Evolutionary conservation across 1,140 invertebrate genomes (phyloP), one percentile per base, ranked within the genome.

Genomic region (Neodiprion fabricii): DNA sequence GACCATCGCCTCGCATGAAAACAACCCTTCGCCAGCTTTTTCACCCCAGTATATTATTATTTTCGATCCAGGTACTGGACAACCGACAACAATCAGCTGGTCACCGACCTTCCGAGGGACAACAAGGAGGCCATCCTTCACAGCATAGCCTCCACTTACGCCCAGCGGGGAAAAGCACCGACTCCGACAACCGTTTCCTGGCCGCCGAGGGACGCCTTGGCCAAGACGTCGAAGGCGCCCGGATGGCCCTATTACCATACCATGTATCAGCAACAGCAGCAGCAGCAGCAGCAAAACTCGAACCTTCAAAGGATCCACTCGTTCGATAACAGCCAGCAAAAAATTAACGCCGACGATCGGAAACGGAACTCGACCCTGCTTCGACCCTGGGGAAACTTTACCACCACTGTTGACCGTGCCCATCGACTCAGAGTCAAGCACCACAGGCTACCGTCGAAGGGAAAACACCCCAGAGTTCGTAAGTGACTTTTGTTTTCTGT

Each of bases 121-220:
- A 92, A 94, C 82, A 93, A 94, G 81, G 91, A 93, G 48, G 93
- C 93, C 14, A 90, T 95, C 71, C 86, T 93, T 78, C 91, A 94
- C 83, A 94, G 92, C 82, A 93, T 95, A 72, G 93, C 92, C 1
- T 90, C 92, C 7, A 91, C 92, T 9, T 93, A 94, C 83, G 82
- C 84, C 67, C 79, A 86, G 61, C 84, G 90, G 88, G 85, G 90
- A 80, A 81, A 86, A 84, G 75, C 81, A 49, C 83, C 80, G 71
- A 86, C 84, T 5, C 79, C 80, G 53, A 81, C 81, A 0, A 72
- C 76, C 1, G 53, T n/a, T 9, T 77, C 78, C 0, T 72, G 67
- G 67, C 67, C 14, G 17, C 74, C 61, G 73, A 70, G 53, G 72
- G 68, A 1, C 49, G 9, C 5, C 17, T 2, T n/a, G 14, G n/a